Evolutionary conservation across 2,113 vertebrate species (phyloP), one percentile per base, ranked within the genome.

Genomic region (Octodon degus): DNA sequence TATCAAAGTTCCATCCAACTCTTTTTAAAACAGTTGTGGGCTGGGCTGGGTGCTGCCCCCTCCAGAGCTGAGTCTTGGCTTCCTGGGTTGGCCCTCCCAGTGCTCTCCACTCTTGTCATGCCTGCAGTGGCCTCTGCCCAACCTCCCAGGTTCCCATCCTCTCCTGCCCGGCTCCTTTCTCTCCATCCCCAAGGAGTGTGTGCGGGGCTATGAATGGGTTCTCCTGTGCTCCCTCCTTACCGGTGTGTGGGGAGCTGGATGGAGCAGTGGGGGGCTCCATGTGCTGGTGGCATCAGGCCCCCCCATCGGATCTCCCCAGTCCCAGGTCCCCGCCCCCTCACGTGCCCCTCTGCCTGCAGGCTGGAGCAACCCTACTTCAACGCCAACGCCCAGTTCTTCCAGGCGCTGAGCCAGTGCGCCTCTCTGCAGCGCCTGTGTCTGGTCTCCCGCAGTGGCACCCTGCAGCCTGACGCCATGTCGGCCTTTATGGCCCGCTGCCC

Each of bases 351-450:
- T 92, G 30, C 94, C 91, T 6, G 2, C 97, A 99, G 99, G 98
- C 98, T 99, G 76, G 99, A 99, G 98, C 99, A 99, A 98, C 99
- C 99, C 0, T 99, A 99, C 97, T 99, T 99, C 97, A 99, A 98
- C 1, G 99, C 99, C 24, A 99, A 99, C 0, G 86, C 98, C 0
- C 98, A 99, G 79, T 99, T 99, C 98, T 99, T 99, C 93, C 99
- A 99, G 97, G 99, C 99, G 0, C 98, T 99, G 96, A 99, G 99
- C 97, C 98, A 99, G 89, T 99, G 99, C 97, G 97, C 98, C 0
- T 98, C 98, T 11, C 99, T 99, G 95, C 99, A 99, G 95, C 99
- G 99, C 0, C 98, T 99, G 95, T 99, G 99, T 98, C 98, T 99
- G 70, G 98, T 99, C 83, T 99, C 99, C 12, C 99, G 99, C 94